phyloP scores from a whole-genome alignment of 2,797 vertebrate genomes.

The Craterocephalus amniculus region DNA sequence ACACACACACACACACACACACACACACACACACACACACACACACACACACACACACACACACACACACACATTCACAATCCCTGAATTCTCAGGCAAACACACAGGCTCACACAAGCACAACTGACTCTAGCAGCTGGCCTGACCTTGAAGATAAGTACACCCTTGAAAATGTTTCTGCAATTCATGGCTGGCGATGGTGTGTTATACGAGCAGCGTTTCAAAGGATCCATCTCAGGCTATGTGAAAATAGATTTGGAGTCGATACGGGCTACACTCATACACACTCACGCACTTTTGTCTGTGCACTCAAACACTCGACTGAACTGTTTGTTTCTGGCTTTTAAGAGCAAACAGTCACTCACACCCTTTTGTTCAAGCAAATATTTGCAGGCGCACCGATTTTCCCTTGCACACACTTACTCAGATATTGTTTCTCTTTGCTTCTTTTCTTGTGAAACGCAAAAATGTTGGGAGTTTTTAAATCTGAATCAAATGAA shows the following conservation, averaged over 20 bases:
- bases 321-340: conserved; percentile 4
- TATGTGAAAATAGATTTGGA: conserved; percentile 55
- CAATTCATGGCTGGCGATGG: conserved; percentile 43
- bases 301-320: neutral
- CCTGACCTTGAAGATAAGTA: conserved; percentile 65
- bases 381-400: conserved; percentile 2
- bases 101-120: conserved; percentile 4
- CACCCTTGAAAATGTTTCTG: conserved; percentile 58
- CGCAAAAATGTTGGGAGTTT: no score
- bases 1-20: no score
- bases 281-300: conserved; percentile 5
- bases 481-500: no score
- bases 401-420: neutral
- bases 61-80: conserved; percentile 12
- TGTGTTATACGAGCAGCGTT: conserved; percentile 52
- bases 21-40: no score
- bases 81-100: conserved; percentile 7
- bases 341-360: neutral
- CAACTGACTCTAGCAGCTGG: conserved; percentile 51
- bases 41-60: no score
- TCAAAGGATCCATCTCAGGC: conserved; percentile 48
- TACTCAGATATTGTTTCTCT: neutral
- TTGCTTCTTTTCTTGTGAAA: neutral
- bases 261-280: conserved; percentile 40
- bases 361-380: neutral